phyloP scores from a whole-genome alignment of 2,113 vertebrate species.

The Vombatus ursinus region DNA sequence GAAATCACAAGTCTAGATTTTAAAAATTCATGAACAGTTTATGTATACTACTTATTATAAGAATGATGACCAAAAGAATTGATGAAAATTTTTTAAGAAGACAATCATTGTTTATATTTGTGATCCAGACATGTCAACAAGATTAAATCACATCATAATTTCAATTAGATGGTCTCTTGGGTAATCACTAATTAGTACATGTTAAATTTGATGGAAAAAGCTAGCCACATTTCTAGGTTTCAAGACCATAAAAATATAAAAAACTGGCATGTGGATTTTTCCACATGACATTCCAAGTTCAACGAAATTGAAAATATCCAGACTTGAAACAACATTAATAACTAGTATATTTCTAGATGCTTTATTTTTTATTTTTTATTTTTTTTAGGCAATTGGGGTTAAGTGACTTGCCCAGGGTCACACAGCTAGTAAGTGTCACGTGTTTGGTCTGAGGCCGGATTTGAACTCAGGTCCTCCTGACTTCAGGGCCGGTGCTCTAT shows the following conservation, averaged over 20 bases:
- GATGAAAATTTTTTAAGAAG: background rate
- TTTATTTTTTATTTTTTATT: background rate
- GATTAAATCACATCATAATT: slow-evolving; percentile 79
- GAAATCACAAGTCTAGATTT: background rate
- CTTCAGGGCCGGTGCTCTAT: too few species aligned
- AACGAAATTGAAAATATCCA: slow-evolving; percentile 54
- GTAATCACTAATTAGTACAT: slow-evolving; percentile 80
- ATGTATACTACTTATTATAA: background rate
- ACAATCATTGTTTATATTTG: slow-evolving; percentile 65
- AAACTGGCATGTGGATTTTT: slow-evolving; percentile 76
- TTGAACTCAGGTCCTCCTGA: too few species aligned
- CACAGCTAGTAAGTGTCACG: too few species aligned
- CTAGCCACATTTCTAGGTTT: slow-evolving; percentile 76
- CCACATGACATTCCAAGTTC: slow-evolving; percentile 74
- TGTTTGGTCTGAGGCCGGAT: too few species aligned
- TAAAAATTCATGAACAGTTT: background rate
- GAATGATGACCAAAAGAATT: background rate
- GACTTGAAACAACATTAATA: slow-evolving; percentile 15
- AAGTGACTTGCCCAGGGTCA: too few species aligned
- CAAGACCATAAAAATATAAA: slow-evolving; percentile 75
- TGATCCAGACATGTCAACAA: slow-evolving; percentile 67
- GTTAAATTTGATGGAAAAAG: slow-evolving; percentile 81
- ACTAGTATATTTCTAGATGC: background rate
- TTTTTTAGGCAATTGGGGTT: too few species aligned
- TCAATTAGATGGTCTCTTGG: slow-evolving; percentile 80